These are phyloP conservation scores for Lithodes maja DNA, from an alignment of 2,888 invertebrate species.

Conservation along the genomic window DNA sequence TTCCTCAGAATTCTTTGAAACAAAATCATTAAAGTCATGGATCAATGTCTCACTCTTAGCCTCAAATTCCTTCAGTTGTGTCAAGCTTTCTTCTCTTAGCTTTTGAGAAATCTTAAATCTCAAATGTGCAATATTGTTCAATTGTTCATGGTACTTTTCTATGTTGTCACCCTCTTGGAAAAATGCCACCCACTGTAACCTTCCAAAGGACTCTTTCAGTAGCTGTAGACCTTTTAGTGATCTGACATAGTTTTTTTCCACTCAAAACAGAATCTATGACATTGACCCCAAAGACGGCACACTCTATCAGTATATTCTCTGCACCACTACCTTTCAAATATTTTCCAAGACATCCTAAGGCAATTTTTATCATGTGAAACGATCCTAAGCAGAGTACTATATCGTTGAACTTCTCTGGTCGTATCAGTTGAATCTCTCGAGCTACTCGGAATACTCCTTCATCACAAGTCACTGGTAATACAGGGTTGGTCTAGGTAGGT, in stretches of 20 bases:
- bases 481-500: conserved; percentile 8
- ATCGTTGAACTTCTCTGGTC: not conserved
- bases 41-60: not conserved
- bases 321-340: conserved; percentile 34
- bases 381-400: conserved; percentile 21
- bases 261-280: not conserved
- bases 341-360: conserved; percentile 19
- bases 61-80: not conserved
- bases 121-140: not conserved
- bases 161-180: conserved; percentile 19
- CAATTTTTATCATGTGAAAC: conserved; percentile 19
- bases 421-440: not conserved
- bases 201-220: not conserved
- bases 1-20: not conserved
- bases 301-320: conserved; percentile 5
- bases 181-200: conserved; percentile 26
- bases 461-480: conserved; percentile 30
- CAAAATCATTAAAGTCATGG: not conserved
- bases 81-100: not conserved
- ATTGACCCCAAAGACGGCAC: conserved; percentile 8
- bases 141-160: not conserved
- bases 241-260: conserved; percentile 9
- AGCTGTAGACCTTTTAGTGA: conserved; percentile 17
- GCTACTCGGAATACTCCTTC: conserved; percentile 13
- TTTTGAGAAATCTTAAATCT: not conserved